Conservation (phyloP, 2,888 invertebrate genomes). For the Drosophila nr. medialis region DNA sequence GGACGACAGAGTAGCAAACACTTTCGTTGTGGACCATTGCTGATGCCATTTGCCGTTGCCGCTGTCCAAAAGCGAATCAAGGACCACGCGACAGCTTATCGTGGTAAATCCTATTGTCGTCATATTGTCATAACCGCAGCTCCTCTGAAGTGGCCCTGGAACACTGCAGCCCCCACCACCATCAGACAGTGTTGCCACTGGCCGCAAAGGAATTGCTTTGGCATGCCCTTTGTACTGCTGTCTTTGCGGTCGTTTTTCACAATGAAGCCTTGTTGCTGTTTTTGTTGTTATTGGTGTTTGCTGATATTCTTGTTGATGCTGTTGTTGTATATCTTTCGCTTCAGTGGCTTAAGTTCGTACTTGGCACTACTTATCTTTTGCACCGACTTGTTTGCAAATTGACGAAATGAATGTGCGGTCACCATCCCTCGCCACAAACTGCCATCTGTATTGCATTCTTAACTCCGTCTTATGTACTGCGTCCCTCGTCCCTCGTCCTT, state of each 20-base stretch:
- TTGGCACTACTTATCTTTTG: constrained; percentile 75
- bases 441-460: constrained; percentile 27
- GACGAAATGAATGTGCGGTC: constrained; percentile 80
- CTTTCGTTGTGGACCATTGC: constrained; percentile 12
- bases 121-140: constrained; percentile 77
- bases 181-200: constrained; percentile 17
- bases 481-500: constrained; percentile 7
- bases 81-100: constrained; percentile 71
- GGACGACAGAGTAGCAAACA: constrained; percentile 30
- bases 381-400: constrained; percentile 77
- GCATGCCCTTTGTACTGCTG: constrained; percentile 58
- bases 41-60: constrained; percentile 2
- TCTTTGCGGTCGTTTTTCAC: constrained; percentile 58
- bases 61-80: constrained; percentile 53
- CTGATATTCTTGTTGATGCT: constrained; percentile 23
- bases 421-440: constrained; percentile 42
- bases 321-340: constrained; percentile 71
- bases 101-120: constrained; percentile 76
- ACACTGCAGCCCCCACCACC: not conserved
- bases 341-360: constrained; percentile 76
- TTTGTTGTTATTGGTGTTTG: constrained; percentile 23
- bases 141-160: constrained; percentile 22
- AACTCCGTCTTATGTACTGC: constrained; percentile 2
- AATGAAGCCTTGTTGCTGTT: constrained; percentile 36
- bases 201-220: constrained; percentile 63